Base-by-base conservation (phyloP, 2,888 invertebrate genomes). In the Miltochrista miniata region DNA sequence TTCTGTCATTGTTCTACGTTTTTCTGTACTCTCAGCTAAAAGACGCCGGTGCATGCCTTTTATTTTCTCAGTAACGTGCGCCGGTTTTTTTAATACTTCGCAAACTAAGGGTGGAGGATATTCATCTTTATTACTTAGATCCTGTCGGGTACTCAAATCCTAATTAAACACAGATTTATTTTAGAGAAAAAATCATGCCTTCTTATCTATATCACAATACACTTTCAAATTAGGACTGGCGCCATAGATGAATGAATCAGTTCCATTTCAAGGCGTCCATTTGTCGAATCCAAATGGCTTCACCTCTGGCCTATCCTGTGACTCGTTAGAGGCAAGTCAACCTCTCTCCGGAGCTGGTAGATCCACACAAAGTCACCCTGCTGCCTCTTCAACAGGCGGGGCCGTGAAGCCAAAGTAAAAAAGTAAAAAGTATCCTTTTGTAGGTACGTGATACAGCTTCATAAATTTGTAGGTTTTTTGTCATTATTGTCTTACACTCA, bases 1-100 rank as follows among this genome's bases (percentile, higher is more conserved):
- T 64, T 7, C 49, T 12, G 31, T 47, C 59, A 61, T 87, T 86
- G 85, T 87, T 70, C 50, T 52, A 44, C 31, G 54, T 68, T 68
- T 57, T 61, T 67, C 61, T 63, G 56, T 8, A 11, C 54, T 57
- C 70, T 64, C 74, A 76, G 64, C 71, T 78, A 71, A 85, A 83
- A 78, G 81, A 67, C 72, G 83, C 87, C 86, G 85, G 80, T 72
- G 56, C 70, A 60, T 70, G 67, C 70, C 55, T 68, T 69, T 49
- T 64, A 37, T 64, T 61, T 64, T 57, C 14, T 51, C 10, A 18
- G 10, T 73, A 24, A 59, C 70, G 64, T 73, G 76, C 73, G 74
- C 75, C 74, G 64, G 67, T 70, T 74, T 75, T 75, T 74, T 70
- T 45, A 34, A 51, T 56, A 61, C 75, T 79, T 76, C 73, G 79